These are phyloP conservation scores for Alligator mississippiensis DNA, from an alignment of 2,113 vertebrate species.

Conservation along the genomic window DNA sequence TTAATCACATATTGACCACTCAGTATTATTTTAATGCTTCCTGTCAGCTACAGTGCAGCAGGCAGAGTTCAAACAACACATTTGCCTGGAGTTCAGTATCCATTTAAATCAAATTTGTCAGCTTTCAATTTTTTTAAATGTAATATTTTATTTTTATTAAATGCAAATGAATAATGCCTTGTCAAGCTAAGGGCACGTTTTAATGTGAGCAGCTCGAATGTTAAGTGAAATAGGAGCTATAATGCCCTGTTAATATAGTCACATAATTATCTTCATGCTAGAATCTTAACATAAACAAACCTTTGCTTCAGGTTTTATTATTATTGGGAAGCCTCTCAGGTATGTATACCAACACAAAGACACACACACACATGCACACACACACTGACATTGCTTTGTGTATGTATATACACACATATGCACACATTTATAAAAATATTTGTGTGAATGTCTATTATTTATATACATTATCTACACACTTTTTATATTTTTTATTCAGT, in stretches of 20 bases:
- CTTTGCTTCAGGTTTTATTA: constrained; percentile 17
- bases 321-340: constrained; percentile 22
- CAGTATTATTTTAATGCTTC: constrained; percentile 66
- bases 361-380: not conserved
- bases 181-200: constrained; percentile 68
- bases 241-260: constrained; percentile 54
- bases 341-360: not conserved
- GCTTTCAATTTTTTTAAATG: constrained; percentile 71
- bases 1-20: constrained; percentile 74
- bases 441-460: accelerated
- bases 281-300: not conserved
- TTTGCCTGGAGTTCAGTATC: constrained; percentile 75
- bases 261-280: constrained; percentile 45
- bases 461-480: not conserved
- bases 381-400: no score
- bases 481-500: not conserved
- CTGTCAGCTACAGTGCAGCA: constrained; percentile 69
- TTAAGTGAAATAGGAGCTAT: constrained; percentile 51
- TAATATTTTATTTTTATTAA: constrained; percentile 75
- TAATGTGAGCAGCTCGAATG: constrained; percentile 64
- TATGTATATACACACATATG: not conserved
- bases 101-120: constrained; percentile 77
- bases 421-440: not conserved
- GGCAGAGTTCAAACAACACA: constrained; percentile 73
- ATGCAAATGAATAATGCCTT: constrained; percentile 73